Evolutionary conservation across 2,113 vertebrate species (phyloP).

Genomic region (Loxodonta africana): DNA sequence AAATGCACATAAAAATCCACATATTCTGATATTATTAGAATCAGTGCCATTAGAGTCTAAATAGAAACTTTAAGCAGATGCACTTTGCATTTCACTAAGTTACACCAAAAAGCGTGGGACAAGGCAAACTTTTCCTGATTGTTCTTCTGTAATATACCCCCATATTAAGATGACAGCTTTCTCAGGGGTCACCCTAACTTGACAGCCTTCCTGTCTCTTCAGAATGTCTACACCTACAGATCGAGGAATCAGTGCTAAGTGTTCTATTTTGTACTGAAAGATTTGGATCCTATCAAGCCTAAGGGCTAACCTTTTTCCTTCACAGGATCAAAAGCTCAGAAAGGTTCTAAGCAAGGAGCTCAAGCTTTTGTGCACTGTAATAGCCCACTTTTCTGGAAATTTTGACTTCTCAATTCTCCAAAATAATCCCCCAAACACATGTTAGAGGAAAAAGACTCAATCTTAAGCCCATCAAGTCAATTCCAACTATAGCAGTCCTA

Average conservation of each 20-base stretch:
- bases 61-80: neutral
- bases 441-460: neutral
- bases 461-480: neutral
- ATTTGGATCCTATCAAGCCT: neutral
- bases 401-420: neutral
- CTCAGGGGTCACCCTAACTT: neutral
- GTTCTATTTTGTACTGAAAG: neutral
- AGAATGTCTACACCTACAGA: neutral
- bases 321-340: neutral
- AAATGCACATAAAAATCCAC: neutral
- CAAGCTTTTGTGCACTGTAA: neutral
- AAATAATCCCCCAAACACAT: neutral
- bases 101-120: neutral
- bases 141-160: neutral
- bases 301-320: neutral
- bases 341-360: neutral
- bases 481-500: too few species aligned
- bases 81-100: neutral
- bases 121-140: neutral
- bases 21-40: slow-evolving; percentile 21
- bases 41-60: neutral
- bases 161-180: neutral
- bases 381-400: neutral
- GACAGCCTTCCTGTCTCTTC: neutral
- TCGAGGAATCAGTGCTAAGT: neutral